Evolutionary conservation across 1,140 invertebrate genomes (phyloP).

Genomic region (Megalonaias nervosa): DNA sequence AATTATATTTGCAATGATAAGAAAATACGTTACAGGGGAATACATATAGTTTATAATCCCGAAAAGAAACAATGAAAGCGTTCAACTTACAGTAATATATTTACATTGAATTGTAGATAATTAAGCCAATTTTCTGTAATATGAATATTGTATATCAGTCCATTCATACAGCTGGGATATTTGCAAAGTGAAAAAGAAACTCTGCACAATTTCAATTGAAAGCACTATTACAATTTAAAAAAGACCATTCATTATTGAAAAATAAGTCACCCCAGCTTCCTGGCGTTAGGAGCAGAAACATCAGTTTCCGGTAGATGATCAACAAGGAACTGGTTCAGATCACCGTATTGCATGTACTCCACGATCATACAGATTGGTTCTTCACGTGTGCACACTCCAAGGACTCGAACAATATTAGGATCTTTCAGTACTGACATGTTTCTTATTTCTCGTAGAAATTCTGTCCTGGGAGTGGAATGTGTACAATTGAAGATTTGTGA

Average conservation of each 20-base stretch:
- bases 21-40: too few species aligned
- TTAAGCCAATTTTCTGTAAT: neutral
- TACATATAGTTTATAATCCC: too few species aligned
- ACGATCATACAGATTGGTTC: slow-evolving; percentile 90
- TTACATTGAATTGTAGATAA: neutral
- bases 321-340: slow-evolving; percentile 91
- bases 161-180: neutral
- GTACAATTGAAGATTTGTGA: too few species aligned
- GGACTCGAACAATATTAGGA: slow-evolving; percentile 87
- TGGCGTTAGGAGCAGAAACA: slow-evolving; percentile 59
- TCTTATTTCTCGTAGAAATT: slow-evolving; percentile 91
- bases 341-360: slow-evolving; percentile 92
- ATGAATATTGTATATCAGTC: neutral
- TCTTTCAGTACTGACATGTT: slow-evolving; percentile 90
- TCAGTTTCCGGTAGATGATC: slow-evolving; percentile 76
- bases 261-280: slow-evolving; percentile 65
- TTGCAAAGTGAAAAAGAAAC: too few species aligned
- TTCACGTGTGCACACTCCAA: slow-evolving; percentile 87
- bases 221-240: neutral
- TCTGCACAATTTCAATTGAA: neutral
- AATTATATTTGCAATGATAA: too few species aligned
- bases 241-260: neutral
- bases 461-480: slow-evolving; percentile 76
- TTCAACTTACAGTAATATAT: too few species aligned
- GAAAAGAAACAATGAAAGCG: too few species aligned